A percentile compares a stretch with the other conserved stretches of the same genome.
Evolutionary conservation across 2,888 invertebrate species (phyloP).

Genomic region (Ramazzottius varieornatus): DNA sequence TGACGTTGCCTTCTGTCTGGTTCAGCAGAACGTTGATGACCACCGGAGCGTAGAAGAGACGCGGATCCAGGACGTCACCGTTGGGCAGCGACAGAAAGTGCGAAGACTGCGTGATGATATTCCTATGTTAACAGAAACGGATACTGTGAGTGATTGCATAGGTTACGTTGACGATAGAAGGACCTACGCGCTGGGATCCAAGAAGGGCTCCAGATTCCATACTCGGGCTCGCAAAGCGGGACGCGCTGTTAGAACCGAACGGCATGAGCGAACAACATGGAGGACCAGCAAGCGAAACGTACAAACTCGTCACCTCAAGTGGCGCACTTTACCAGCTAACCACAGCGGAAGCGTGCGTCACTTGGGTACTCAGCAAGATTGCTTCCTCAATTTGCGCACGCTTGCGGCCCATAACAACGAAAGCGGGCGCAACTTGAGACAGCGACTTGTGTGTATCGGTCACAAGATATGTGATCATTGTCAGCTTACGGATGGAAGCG

Average conservation of each 20-base stretch:
- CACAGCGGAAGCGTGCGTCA: too few species aligned
- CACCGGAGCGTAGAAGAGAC: neutral
- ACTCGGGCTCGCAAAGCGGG: neutral
- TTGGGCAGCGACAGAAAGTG: neutral
- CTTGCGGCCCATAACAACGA: too few species aligned
- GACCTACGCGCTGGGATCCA: neutral
- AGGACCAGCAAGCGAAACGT: too few species aligned
- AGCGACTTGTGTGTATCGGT: too few species aligned
- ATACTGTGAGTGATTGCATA: neutral
- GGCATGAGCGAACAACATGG: neutral
- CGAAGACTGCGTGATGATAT: neutral
- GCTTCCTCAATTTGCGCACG: too few species aligned
- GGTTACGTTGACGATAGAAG: neutral
- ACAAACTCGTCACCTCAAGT: too few species aligned
- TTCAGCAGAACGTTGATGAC: neutral
- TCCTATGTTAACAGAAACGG: neutral
- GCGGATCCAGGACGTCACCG: neutral
- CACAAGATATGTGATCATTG: too few species aligned
- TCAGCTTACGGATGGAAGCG: neutral
- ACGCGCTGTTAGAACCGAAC: neutral
- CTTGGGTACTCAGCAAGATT: too few species aligned
- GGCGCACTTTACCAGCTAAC: too few species aligned
- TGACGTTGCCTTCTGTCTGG: neutral
- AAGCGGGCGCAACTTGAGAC: too few species aligned
- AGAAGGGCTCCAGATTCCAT: constrained; percentile 3